Evolutionary conservation across 2,888 invertebrate species (phyloP).

Genomic region (Eilema griseolum): DNA sequence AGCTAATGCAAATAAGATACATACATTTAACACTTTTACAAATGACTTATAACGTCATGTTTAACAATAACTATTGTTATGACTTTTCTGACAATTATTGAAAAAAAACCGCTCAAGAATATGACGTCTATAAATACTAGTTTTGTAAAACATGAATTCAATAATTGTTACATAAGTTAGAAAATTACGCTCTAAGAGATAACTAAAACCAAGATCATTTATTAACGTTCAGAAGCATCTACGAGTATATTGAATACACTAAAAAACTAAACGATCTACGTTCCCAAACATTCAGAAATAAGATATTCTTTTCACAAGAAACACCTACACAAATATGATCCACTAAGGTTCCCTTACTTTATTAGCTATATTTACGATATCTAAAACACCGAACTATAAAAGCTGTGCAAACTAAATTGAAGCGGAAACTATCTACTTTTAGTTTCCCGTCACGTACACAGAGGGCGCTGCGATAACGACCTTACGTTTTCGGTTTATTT

Average conservation of each 20-base stretch:
- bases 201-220: too few species aligned
- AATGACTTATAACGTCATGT: too few species aligned
- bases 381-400: slow-evolving; percentile 57
- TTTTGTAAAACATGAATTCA: too few species aligned
- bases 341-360: slow-evolving; percentile 39
- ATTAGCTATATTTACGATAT: slow-evolving; percentile 46
- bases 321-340: slow-evolving; percentile 38
- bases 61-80: too few species aligned
- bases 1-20: too few species aligned
- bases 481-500: slow-evolving; percentile 56
- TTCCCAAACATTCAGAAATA: slow-evolving; percentile 14
- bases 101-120: too few species aligned
- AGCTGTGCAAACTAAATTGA: slow-evolving; percentile 64
- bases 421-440: slow-evolving; percentile 60
- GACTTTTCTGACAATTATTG: too few species aligned
- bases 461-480: slow-evolving; percentile 59
- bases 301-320: slow-evolving; percentile 16
- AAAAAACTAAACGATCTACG: neutral
- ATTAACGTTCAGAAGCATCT: too few species aligned
- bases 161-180: too few species aligned
- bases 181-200: too few species aligned
- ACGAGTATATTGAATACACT: neutral
- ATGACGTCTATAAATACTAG: too few species aligned
- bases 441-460: slow-evolving; percentile 67
- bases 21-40: too few species aligned